Evolutionary conservation across 2,888 invertebrate genomes (phyloP).

Genomic region (Malthinus flaveolus): DNA sequence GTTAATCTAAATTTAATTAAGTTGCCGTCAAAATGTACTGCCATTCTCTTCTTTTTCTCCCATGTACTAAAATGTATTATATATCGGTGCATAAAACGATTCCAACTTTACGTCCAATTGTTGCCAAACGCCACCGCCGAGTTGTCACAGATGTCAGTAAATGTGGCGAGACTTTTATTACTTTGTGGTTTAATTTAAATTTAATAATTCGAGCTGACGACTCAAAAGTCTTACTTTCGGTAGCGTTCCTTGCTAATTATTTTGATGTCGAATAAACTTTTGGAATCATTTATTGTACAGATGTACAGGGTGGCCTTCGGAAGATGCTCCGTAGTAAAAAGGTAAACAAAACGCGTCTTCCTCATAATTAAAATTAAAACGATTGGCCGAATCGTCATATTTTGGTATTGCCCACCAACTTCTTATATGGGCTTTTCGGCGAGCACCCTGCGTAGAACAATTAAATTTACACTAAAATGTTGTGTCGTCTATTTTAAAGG

Average conservation of each 20-base stretch:
- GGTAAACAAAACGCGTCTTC: no score
- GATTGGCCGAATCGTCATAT: no score
- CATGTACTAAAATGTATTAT: slow-evolving; percentile 8
- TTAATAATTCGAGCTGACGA: slow-evolving; percentile 17
- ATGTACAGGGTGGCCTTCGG: no score
- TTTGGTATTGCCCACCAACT: no score
- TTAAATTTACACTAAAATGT: no score
- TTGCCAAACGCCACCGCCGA: slow-evolving; percentile 13
- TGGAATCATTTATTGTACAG: no score
- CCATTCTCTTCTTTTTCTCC: not conserved
- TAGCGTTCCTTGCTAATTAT: slow-evolving; percentile 7
- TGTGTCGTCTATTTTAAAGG: not conserved
- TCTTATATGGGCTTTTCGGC: no score
- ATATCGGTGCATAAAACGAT: slow-evolving; percentile 9
- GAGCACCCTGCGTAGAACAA: no score
- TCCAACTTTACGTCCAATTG: slow-evolving; percentile 10
- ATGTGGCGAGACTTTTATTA: slow-evolving; percentile 16
- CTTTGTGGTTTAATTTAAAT: slow-evolving; percentile 17
- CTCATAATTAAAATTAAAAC: no score
- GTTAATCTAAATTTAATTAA: slow-evolving; percentile 47
- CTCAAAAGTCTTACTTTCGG: slow-evolving; percentile 11
- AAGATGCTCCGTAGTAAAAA: no score
- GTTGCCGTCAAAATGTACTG: slow-evolving; percentile 33
- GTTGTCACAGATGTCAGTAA: slow-evolving; percentile 23
- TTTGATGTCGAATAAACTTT: no score